A percentile compares a stretch with the other conserved stretches of the same genome.
These are phyloP conservation scores for Corbicula japonica DNA, from an alignment of 2,888 invertebrate genomes.

Conservation along the genomic window DNA sequence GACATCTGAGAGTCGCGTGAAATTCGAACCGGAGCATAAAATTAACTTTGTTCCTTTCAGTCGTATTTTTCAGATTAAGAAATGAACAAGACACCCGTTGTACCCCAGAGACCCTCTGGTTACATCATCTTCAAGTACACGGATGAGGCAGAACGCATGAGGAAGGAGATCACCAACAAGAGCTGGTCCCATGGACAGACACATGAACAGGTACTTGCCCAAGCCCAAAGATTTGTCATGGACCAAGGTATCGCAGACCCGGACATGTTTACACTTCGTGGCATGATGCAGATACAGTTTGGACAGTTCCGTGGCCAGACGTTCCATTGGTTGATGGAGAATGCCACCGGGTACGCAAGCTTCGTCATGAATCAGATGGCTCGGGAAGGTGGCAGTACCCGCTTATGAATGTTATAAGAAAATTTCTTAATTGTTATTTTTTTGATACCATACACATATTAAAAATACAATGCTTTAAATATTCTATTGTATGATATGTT, in stretches of 20 bases:
- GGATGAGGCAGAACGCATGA: constrained; percentile 59
- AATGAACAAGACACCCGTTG: constrained; percentile 51
- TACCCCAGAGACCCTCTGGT: constrained; percentile 39
- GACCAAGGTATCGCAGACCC: constrained; percentile 8
- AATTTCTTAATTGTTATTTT: too few species aligned
- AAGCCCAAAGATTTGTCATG: too few species aligned
- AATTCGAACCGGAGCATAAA: too few species aligned
- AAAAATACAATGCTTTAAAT: too few species aligned
- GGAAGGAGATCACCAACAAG: constrained; percentile 30
- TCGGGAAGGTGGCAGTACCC: constrained; percentile 22
- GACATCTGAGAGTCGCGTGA: constrained; percentile 51
- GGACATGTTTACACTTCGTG: neutral
- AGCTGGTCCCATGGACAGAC: constrained; percentile 46
- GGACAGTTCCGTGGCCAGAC: constrained; percentile 39
- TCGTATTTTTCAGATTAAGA: constrained; percentile 51
- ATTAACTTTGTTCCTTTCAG: constrained; percentile 63
- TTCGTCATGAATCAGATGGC: constrained; percentile 12
- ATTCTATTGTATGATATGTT: too few species aligned
- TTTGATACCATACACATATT: too few species aligned
- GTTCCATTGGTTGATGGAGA: constrained; percentile 37
- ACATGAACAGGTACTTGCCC: too few species aligned
- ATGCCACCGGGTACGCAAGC: constrained; percentile 22
- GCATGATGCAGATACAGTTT: constrained; percentile 14
- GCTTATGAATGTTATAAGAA: too few species aligned
- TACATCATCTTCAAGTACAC: constrained; percentile 58